A percentile compares a stretch with the other conserved stretches of the same genome.
Conservation (phyloP, 2,888 invertebrate species). For the Serripes groenlandicus region DNA sequence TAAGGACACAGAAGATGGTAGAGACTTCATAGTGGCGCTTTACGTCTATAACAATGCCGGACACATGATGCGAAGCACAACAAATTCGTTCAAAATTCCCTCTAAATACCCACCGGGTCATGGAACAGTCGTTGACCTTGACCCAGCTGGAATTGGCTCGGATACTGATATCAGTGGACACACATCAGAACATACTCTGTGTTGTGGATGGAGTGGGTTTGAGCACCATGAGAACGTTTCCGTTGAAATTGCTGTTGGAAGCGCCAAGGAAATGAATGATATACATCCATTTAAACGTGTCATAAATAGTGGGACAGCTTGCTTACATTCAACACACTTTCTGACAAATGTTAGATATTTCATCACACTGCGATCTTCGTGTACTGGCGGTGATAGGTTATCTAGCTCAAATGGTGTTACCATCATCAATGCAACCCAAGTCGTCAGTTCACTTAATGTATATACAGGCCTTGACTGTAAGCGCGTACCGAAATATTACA, state of each 20-base stretch:
- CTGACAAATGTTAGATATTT: not conserved
- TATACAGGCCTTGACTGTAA: too few species aligned
- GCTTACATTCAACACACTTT: not conserved
- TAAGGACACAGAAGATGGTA: slow-evolving; percentile 27
- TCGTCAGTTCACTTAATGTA: not conserved
- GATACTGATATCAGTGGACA: slow-evolving; percentile 38
- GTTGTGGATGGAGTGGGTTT: slow-evolving; percentile 50
- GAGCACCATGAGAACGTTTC: slow-evolving; percentile 37
- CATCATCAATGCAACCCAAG: not conserved
- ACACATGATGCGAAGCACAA: slow-evolving; percentile 45
- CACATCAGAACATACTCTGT: slow-evolving; percentile 38
- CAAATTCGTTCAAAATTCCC: slow-evolving; percentile 37
- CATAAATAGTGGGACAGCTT: not conserved
- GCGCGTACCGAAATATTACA: not conserved
- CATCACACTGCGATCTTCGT: not conserved
- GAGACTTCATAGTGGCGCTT: slow-evolving; percentile 25
- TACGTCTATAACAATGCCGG: slow-evolving; percentile 63
- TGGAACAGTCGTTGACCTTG: slow-evolving; percentile 52
- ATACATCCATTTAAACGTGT: slow-evolving; percentile 19
- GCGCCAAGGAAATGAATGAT: slow-evolving; percentile 3
- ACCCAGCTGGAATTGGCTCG: not conserved
- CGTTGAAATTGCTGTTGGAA: slow-evolving; percentile 34
- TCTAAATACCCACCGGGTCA: slow-evolving; percentile 41
- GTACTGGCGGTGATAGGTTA: slow-evolving; percentile 3
- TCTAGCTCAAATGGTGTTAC: slow-evolving; percentile 29